phyloP scores from a whole-genome alignment of 53 echinoderm and acorn worm genomes.

The Holothuria scabra region DNA sequence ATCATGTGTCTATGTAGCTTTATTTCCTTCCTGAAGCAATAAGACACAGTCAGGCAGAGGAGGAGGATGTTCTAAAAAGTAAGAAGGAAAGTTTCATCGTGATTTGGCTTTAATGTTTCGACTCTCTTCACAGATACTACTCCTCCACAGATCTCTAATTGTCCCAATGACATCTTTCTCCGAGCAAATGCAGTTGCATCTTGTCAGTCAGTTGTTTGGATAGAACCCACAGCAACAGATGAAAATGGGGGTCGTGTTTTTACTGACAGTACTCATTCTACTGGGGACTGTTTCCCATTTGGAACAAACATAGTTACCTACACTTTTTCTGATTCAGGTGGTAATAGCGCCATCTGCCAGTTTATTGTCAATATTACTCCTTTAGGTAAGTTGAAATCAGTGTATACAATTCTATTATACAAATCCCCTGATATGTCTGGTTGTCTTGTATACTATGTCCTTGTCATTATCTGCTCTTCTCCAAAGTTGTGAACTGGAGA shows the following conservation, averaged over 20 bases:
- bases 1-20: too few relatives aligned
- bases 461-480: too few relatives aligned
- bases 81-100: too few relatives aligned
- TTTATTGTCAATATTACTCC: neutral
- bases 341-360: neutral
- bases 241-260: neutral
- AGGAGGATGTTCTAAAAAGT: too few relatives aligned
- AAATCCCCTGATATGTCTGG: neutral
- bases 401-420: neutral
- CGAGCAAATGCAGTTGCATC: neutral
- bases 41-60: too few relatives aligned
- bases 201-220: conserved; percentile 5
- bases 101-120: too few relatives aligned
- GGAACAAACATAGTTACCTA: conserved; percentile 4
- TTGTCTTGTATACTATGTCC: too few relatives aligned
- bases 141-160: neutral
- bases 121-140: conserved; percentile 1
- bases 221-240: neutral
- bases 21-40: too few relatives aligned
- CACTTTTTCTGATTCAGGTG: neutral
- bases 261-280: neutral
- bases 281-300: conserved; percentile 21
- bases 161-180: conserved; percentile 15
- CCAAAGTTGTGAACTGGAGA: too few relatives aligned
- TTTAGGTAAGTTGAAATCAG: neutral